Percentiles rank a stretch among this genome's conserved stretches.
Evolutionary conservation across 2,797 vertebrate genomes (phyloP).

Genomic region (Coccyzus lansbergi): DNA sequence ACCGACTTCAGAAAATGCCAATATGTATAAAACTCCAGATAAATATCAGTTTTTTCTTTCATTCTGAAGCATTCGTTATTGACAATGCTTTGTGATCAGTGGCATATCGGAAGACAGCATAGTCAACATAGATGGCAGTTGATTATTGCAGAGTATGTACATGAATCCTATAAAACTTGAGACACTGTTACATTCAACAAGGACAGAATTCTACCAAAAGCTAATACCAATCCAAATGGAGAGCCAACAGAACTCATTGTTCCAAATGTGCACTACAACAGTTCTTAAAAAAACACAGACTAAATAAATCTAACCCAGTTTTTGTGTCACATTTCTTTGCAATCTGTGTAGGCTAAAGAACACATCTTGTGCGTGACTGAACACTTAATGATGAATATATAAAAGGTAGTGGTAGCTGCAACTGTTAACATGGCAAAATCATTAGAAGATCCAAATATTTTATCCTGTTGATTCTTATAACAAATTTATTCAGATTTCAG

Average conservation of each 20-base stretch:
- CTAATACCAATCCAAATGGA: background rate
- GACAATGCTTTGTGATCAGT: background rate
- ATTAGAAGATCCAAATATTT: background rate
- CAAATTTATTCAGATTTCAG: background rate
- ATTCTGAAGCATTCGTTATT: background rate
- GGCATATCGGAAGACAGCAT: background rate
- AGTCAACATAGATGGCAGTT: background rate
- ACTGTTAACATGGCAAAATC: background rate
- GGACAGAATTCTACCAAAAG: background rate
- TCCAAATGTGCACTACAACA: background rate
- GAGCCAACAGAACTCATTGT: background rate
- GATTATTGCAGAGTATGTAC: background rate
- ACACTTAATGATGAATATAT: background rate
- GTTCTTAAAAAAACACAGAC: background rate
- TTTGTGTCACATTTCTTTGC: rapidly evolving
- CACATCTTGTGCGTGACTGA: background rate
- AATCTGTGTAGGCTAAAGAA: rapidly evolving
- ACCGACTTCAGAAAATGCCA: background rate
- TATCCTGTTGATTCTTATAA: constrained; percentile 23
- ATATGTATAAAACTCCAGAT: background rate
- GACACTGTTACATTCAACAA: background rate
- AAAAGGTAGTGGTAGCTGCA: background rate
- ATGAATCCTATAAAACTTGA: background rate
- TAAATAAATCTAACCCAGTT: background rate
- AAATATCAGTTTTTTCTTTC: background rate